Evolutionary conservation across 2,888 invertebrate genomes (phyloP).

Genomic region (Nematopogon swammerdamellus): DNA sequence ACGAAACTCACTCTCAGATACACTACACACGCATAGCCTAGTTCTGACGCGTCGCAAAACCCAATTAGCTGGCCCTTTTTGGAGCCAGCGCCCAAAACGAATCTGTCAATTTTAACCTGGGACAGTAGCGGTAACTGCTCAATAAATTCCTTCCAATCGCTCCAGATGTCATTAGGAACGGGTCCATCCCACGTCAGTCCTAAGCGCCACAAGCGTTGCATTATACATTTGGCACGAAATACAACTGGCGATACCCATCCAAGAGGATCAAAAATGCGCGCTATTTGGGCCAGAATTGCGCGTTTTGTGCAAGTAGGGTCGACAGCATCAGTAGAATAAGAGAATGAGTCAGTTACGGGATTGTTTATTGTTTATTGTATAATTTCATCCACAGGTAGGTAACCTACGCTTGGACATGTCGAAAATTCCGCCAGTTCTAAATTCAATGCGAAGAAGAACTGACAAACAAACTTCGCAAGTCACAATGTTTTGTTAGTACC

Average conservation of each 20-base stretch:
- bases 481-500: no score
- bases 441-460: no score
- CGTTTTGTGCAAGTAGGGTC: conserved; percentile 1
- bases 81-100: background rate
- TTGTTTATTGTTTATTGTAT: no score
- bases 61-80: background rate
- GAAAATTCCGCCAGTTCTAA: no score
- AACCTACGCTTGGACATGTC: no score
- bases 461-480: no score
- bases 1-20: background rate
- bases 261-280: conserved; percentile 1
- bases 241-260: conserved; percentile 5
- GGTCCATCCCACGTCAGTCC: background rate
- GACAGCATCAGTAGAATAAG: background rate
- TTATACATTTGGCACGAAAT: background rate
- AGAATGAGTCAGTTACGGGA: background rate
- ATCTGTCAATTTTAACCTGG: background rate
- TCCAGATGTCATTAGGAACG: background rate
- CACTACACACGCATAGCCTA: background rate
- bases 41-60: background rate
- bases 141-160: background rate
- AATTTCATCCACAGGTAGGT: no score
- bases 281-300: background rate
- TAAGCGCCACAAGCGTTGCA: background rate
- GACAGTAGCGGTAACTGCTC: background rate